Evolutionary conservation across 35 echinoderm and acorn worm species (phyloP), one percentile per base, ranked within the genome.

Genomic region (Lytechinus pictus): DNA sequence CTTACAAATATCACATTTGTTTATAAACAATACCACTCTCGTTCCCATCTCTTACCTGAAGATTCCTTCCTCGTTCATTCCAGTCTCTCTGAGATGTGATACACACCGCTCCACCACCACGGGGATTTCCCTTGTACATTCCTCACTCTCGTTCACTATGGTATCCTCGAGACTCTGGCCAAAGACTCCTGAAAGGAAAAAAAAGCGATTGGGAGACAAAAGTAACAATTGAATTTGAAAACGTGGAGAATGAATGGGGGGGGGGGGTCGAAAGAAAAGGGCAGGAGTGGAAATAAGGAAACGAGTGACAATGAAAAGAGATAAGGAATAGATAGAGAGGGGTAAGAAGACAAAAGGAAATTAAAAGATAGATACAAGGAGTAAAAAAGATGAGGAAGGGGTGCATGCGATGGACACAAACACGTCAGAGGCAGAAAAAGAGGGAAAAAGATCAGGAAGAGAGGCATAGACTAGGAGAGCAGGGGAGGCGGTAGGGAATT

Each of bases 111-210:
- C 98, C 2, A 99, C 96, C 16, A 99, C 96, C 3, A 66, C 86
- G 16, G 98, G 98, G 54, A 99, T 99, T 53, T 96, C 91, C 71
- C 95, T 95, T 10, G 98, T 99, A 19, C 72, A 96, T 44, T 96
- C 91, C 51, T 97, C 97, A 92, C 98, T 99, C 95, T 99, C 98
- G 52, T 97, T 95, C 19, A 97, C 95, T 27, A 99, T 99, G 27
- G 97, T 99, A 57, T 99, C 98, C 58, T 98, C 97, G 53, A 99
- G 95, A 96, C 92, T 98, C 86, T 98, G 96, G 10, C 98, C 98
- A 95, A 99, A 99, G 0, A 99, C 95, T 95, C 98, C 98, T 99
- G 90, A 27, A 86, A 71, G 19, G 66, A 79, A 79, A 24, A 24
- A 24, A 8, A 79, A 79, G 28, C 29, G 89, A 91, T 27, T 13